A percentile compares a stretch with the other conserved stretches of the same genome.
These are phyloP conservation scores for Sebastes nivosus DNA, from an alignment of 2,797 vertebrate genomes.

Conservation along the genomic window DNA sequence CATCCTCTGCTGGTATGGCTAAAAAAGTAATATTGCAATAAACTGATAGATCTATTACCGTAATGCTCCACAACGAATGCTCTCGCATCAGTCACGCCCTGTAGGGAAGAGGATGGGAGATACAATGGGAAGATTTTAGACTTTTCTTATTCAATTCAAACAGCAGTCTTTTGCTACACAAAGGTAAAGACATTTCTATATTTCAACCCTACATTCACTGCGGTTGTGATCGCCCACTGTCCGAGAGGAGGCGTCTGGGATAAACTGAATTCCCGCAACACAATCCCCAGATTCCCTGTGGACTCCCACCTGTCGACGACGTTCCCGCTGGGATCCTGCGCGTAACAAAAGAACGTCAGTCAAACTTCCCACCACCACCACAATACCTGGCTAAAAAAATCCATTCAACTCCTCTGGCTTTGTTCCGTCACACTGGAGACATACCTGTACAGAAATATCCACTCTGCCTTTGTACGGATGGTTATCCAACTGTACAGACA, in stretches of 20 bases:
- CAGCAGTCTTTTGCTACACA: not conserved
- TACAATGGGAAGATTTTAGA: not conserved
- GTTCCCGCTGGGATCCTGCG: constrained; percentile 67
- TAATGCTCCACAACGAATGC: constrained; percentile 61
- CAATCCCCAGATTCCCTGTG: constrained; percentile 61
- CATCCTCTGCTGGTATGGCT: not conserved
- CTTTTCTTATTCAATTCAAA: not conserved
- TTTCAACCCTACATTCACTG: constrained; percentile 55
- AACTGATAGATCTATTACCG: constrained; percentile 47
- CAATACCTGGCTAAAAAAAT: not conserved
- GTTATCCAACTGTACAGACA: constrained; percentile 62
- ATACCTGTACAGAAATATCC: constrained; percentile 59
- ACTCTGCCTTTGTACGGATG: constrained; percentile 57
- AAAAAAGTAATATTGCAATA: not conserved
- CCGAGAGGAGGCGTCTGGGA: constrained; percentile 47
- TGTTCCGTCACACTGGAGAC: constrained; percentile 15
- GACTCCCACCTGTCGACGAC: constrained; percentile 24
- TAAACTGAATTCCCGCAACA: constrained; percentile 50
- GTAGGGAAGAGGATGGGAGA: not conserved
- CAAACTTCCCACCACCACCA: not conserved
- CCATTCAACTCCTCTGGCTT: constrained; percentile 4
- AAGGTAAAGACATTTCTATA: not conserved
- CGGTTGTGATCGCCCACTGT: constrained; percentile 56
- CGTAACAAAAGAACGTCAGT: constrained; percentile 29
- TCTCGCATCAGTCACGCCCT: constrained; percentile 54